A percentile compares a stretch with the other conserved stretches of the same genome.
Conservation (phyloP, 2,113 vertebrate genomes). For the Leuciscus idus region DNA sequence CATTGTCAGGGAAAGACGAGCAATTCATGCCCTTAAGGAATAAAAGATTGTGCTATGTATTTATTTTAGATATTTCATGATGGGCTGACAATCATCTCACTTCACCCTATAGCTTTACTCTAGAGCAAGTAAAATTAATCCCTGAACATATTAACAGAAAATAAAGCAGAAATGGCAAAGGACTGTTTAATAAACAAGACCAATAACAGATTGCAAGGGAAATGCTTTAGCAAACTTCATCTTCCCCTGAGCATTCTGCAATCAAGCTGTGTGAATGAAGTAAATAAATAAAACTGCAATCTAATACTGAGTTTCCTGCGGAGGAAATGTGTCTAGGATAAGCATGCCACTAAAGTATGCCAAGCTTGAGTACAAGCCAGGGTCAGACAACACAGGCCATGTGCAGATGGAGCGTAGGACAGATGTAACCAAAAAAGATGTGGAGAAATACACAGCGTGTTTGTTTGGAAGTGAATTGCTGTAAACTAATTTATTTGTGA, state of each 20-base stretch:
- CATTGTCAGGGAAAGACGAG: neutral
- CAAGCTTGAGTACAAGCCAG: slow-evolving; percentile 31
- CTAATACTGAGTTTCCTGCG: slow-evolving; percentile 54
- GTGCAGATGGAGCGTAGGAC: slow-evolving; percentile 29
- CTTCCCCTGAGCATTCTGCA: slow-evolving; percentile 45
- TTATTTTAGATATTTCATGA: neutral
- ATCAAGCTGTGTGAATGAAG: slow-evolving; percentile 50
- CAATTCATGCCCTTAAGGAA: neutral
- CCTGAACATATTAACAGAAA: neutral
- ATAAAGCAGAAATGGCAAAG: neutral
- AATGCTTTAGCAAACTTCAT: slow-evolving; percentile 46
- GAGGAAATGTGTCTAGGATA: slow-evolving; percentile 58
- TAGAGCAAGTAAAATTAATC: neutral
- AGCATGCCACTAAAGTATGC: slow-evolving; percentile 52
- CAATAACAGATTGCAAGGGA: slow-evolving; percentile 35
- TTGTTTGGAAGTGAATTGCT: neutral
- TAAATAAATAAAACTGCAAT: slow-evolving; percentile 58
- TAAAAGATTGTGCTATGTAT: neutral
- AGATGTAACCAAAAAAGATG: slow-evolving; percentile 16
- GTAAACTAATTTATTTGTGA: neutral
- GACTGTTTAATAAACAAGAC: neutral
- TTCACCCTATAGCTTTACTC: neutral
- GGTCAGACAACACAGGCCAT: slow-evolving; percentile 40
- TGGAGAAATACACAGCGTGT: neutral
- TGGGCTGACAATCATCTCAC: neutral